phyloP scores from a whole-genome alignment of 2,888 invertebrate genomes.

The Trilocha varians region DNA sequence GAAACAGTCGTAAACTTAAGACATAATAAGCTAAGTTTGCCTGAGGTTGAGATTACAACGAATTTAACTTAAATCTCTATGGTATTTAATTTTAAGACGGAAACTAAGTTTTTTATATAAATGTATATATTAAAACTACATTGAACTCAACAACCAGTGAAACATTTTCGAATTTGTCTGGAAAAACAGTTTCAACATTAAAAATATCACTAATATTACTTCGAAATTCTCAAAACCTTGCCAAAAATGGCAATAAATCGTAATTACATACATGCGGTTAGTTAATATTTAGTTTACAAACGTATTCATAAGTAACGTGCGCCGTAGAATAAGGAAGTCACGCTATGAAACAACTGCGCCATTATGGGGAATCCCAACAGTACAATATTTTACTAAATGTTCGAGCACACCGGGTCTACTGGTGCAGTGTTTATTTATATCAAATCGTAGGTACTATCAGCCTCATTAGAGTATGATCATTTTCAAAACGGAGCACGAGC shows the following conservation, averaged over 20 bases:
- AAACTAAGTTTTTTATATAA: no score
- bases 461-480: not conserved
- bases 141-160: no score
- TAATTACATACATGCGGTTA: conserved; percentile 31
- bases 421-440: not conserved
- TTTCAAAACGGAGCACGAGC: no score
- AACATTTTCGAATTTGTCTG: no score
- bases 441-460: not conserved
- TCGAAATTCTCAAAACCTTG: conserved; percentile 16
- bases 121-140: no score
- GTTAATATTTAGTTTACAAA: conserved; percentile 43
- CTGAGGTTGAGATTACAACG: no score
- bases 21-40: no score
- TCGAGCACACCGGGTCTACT: not conserved
- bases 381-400: conserved; percentile 9
- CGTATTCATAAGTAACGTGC: conserved; percentile 46
- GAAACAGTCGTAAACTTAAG: no score
- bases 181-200: no score
- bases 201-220: no score
- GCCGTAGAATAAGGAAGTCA: conserved; percentile 39
- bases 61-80: no score
- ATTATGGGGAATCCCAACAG: conserved; percentile 34
- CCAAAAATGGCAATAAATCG: conserved; percentile 29
- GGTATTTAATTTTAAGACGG: no score
- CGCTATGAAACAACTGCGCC: conserved; percentile 32